Evolutionary conservation across 35 echinoderm and acorn worm genomes (phyloP).

Genomic region (Heliocidaris erythrogramma): DNA sequence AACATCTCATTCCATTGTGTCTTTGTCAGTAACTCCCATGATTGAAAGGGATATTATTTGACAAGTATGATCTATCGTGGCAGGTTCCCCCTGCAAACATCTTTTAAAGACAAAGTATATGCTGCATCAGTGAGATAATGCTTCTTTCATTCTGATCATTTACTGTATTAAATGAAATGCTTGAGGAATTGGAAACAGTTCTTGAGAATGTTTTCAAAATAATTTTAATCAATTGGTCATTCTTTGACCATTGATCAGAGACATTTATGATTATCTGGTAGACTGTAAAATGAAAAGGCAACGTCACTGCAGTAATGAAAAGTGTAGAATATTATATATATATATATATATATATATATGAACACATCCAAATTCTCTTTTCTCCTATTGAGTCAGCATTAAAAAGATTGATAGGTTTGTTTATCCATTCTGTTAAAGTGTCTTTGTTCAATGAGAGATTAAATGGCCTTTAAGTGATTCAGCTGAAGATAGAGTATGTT

Average conservation of each 20-base stretch:
- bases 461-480: background rate
- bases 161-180: no score
- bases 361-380: background rate
- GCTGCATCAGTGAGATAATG: background rate
- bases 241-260: no score
- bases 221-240: no score
- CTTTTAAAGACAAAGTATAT: background rate
- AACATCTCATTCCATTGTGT: slow-evolving; percentile 17
- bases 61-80: background rate
- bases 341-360: no score
- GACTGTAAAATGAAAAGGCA: no score
- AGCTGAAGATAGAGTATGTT: slow-evolving; percentile 2
- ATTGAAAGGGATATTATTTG: background rate
- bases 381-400: background rate
- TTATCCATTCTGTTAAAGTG: background rate
- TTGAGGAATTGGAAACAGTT: no score
- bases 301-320: background rate
- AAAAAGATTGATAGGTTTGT: background rate
- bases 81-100: background rate
- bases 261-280: no score
- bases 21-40: background rate
- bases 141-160: background rate
- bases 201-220: no score
- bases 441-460: background rate
- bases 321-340: no score